Percentiles rank a stretch among this genome's conserved stretches.
phyloP scores from a whole-genome alignment of 2,888 invertebrate species.

The Ferrisia virgata region DNA sequence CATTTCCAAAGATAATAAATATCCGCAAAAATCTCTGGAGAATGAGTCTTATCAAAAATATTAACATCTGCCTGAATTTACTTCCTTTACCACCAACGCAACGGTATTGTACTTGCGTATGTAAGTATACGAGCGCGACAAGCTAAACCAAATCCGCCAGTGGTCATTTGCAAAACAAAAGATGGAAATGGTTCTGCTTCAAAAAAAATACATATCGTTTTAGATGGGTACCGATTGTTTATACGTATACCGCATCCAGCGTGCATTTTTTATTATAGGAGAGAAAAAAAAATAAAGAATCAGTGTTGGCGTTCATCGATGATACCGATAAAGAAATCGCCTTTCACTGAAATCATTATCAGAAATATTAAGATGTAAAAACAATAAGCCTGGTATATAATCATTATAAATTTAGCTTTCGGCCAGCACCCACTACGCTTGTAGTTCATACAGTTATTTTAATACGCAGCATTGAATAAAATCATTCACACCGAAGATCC shows the following conservation, averaged over 20 bases:
- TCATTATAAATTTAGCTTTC: slow-evolving; percentile 22
- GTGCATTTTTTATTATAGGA: neutral
- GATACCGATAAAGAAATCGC: slow-evolving; percentile 6
- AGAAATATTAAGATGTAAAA: slow-evolving; percentile 7
- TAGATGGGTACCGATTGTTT: neutral
- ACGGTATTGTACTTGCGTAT: neutral
- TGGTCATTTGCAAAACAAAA: neutral
- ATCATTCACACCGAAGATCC: neutral
- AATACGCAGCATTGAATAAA: neutral
- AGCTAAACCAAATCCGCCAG: neutral
- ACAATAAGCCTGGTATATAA: slow-evolving; percentile 9
- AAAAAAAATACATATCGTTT: neutral
- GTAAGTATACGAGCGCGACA: neutral
- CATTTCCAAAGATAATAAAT: neutral
- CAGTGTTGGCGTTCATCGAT: slow-evolving; percentile 13
- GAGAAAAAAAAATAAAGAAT: neutral
- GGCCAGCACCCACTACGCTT: neutral
- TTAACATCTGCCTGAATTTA: neutral
- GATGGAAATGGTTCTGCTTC: neutral
- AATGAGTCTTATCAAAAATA: neutral
- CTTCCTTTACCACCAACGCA: neutral
- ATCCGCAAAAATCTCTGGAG: neutral
- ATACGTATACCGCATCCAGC: neutral
- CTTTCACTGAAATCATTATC: slow-evolving; percentile 16
- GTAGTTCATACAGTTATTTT: neutral